Evolutionary conservation across 1,140 invertebrate species (phyloP).

Genomic region (Calliphora vicina): DNA sequence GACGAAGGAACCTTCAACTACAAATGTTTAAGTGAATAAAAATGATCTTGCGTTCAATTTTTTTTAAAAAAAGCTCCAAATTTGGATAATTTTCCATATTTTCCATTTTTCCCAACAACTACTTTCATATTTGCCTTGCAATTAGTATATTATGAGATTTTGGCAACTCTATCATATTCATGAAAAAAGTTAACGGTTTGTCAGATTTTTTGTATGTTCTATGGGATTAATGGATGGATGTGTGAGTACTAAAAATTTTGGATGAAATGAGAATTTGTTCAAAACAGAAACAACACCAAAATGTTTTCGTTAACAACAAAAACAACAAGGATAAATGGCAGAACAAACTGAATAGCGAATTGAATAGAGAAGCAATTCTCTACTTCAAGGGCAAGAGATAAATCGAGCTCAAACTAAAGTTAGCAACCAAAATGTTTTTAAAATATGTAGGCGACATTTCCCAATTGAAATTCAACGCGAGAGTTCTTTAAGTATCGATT

Average conservation of each 20-base stretch:
- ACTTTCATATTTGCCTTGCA: too few relatives aligned
- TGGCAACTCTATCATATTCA: not conserved
- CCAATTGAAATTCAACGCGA: not conserved
- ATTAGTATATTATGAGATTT: not conserved
- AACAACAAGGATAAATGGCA: conserved; percentile 1
- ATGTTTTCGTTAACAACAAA: not conserved
- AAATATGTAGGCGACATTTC: not conserved
- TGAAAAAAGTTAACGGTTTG: conserved; percentile 15
- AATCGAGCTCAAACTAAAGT: not conserved
- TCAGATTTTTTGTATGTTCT: not conserved
- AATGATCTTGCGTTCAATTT: too few relatives aligned
- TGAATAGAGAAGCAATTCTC: not conserved
- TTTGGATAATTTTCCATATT: too few relatives aligned
- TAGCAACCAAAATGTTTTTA: not conserved
- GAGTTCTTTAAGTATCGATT: not conserved
- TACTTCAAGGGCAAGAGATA: not conserved
- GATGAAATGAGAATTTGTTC: not conserved
- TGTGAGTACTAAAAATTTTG: not conserved
- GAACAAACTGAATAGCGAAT: not conserved
- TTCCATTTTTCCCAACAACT: too few relatives aligned
- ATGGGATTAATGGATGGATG: not conserved
- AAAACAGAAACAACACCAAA: not conserved
- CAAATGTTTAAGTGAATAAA: too few relatives aligned
- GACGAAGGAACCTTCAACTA: too few relatives aligned
- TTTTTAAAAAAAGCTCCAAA: too few relatives aligned